Evolutionary conservation across 2,888 invertebrate genomes (phyloP).

Genomic region (Agonum fuliginosum): DNA sequence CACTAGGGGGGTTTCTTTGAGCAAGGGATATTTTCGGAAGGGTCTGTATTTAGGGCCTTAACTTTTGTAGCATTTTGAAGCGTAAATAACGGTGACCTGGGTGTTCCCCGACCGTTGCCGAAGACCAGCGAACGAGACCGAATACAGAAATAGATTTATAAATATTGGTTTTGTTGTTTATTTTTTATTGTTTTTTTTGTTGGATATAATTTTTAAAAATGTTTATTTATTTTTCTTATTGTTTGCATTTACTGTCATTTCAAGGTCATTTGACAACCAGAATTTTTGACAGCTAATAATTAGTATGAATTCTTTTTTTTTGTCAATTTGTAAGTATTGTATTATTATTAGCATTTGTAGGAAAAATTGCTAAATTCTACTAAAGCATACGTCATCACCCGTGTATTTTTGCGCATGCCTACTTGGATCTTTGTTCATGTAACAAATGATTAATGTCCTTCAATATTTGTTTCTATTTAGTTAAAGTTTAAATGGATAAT

Average conservation of each 20-base stretch:
- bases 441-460: neutral
- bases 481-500: neutral
- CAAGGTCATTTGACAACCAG: neutral
- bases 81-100: constrained; percentile 33
- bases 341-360: neutral
- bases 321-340: neutral
- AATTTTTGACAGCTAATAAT: neutral
- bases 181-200: neutral
- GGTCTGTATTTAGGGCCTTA: too few relatives aligned
- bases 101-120: neutral
- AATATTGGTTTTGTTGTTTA: neutral
- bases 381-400: neutral
- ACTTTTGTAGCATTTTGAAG: too few relatives aligned
- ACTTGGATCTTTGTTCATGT: neutral
- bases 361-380: neutral
- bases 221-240: neutral
- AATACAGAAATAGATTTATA: neutral
- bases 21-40: too few relatives aligned
- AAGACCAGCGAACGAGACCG: neutral
- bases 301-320: neutral
- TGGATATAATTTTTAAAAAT: too few relatives aligned
- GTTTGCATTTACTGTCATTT: neutral
- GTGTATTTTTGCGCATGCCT: neutral
- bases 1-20: neutral
- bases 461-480: neutral